These are phyloP conservation scores for Characodon lateralis DNA, from an alignment of 2,797 vertebrate genomes.

Conservation along the genomic window DNA sequence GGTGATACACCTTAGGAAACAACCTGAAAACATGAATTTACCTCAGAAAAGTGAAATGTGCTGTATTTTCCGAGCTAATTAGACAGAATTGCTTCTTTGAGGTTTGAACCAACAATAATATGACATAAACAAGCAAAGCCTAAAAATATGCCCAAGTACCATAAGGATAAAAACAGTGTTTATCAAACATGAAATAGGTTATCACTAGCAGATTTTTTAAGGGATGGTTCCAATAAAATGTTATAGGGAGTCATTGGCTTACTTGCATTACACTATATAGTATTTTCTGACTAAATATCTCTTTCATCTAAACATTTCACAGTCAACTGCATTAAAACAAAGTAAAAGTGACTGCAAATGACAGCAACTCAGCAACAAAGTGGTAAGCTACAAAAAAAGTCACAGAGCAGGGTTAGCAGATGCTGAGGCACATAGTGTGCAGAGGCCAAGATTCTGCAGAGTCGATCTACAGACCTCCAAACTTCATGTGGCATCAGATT, in stretches of 20 bases:
- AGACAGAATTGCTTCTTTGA: slow-evolving; percentile 53
- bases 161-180: slow-evolving; percentile 5
- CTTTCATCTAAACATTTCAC: neutral
- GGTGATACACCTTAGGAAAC: slow-evolving; percentile 40
- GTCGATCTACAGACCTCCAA: neutral
- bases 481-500: neutral
- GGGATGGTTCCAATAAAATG: neutral
- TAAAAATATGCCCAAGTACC: neutral
- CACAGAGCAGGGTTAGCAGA: neutral
- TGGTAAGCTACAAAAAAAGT: neutral
- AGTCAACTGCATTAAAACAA: slow-evolving; percentile 1
- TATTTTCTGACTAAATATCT: neutral
- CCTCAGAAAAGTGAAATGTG: slow-evolving; percentile 22
- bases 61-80: slow-evolving; percentile 36
- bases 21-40: slow-evolving; percentile 41
- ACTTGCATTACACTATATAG: neutral
- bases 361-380: neutral
- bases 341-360: neutral
- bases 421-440: neutral
- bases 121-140: slow-evolving; percentile 26
- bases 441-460: neutral
- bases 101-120: slow-evolving; percentile 19
- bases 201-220: neutral
- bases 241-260: neutral
- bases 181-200: neutral